Percentiles rank a stretch among this genome's conserved stretches.
phyloP scores from a whole-genome alignment of 2,888 invertebrate species.

The Morpho helenor region DNA sequence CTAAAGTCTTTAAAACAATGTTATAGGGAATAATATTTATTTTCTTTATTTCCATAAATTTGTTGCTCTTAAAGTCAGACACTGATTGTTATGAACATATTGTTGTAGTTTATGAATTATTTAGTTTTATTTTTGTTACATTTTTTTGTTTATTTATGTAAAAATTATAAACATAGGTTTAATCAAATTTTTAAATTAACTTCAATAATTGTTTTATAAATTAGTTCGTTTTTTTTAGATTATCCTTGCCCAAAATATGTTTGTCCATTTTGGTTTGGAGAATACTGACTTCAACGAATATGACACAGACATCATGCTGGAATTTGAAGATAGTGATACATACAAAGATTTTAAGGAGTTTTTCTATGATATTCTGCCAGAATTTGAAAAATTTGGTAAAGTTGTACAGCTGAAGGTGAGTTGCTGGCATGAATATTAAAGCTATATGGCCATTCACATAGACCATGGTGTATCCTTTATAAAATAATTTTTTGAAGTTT shows the following conservation, averaged over 20 bases:
- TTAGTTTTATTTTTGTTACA: too few relatives aligned
- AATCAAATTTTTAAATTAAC: too few relatives aligned
- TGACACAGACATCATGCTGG: slow-evolving; percentile 88
- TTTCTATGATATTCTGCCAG: slow-evolving; percentile 90
- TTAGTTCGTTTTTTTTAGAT: slow-evolving; percentile 39
- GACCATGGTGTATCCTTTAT: slow-evolving; percentile 40
- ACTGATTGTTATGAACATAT: too few relatives aligned
- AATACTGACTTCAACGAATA: slow-evolving; percentile 86
- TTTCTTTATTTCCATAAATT: neutral
- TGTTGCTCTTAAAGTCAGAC: too few relatives aligned
- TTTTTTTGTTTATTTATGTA: too few relatives aligned
- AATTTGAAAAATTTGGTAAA: slow-evolving; percentile 86
- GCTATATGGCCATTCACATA: too few relatives aligned
- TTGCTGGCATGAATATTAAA: slow-evolving; percentile 6
- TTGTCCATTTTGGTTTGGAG: slow-evolving; percentile 89
- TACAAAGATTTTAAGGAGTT: slow-evolving; percentile 90
- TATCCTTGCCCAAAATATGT: slow-evolving; percentile 89
- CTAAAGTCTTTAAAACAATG: too few relatives aligned
- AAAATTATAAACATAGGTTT: too few relatives aligned
- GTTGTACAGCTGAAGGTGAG: slow-evolving; percentile 83
- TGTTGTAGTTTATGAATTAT: too few relatives aligned
- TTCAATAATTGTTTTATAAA: too few relatives aligned
- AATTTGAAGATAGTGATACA: slow-evolving; percentile 90
- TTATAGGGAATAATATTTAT: too few relatives aligned
- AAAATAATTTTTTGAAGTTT: neutral